Base-by-base conservation (phyloP, 2,797 vertebrate genomes). In the Cheirogaleus major region DNA sequence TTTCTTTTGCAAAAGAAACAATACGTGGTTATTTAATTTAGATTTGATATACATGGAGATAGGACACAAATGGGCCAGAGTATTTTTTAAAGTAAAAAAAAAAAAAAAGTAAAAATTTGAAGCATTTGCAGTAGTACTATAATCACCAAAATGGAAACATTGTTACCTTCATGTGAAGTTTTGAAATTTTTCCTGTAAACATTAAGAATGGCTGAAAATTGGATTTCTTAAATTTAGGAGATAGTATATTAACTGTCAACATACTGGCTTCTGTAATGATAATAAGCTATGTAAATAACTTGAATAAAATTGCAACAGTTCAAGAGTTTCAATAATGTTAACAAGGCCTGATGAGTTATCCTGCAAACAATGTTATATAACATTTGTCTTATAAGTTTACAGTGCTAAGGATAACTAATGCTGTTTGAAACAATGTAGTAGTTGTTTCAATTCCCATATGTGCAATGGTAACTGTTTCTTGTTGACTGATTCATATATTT, bases 381-480 rank as follows among this genome's bases (percentile, higher is more conserved):
- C 11, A 18, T 70, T 50, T 84, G 25, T 63, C 50, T 23, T 43
- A 65, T 59, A 38, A 84, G 38, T 72, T 96, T 57, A 8, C 11
- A 78, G 15, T 25, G 70, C 61, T 38, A 11, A 43, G 41, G 45
- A 22, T 63, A 45, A 84, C 27, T 80, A 48, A 70, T 11, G 20
- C 17, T 83, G 4, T 92, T 75, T 59, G 75, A 82, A 86, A 61
- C 41, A 83, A 57, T 17, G 22, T 5, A 27, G 20, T 59, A 41
- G 10, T 73, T 89, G 73, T 45, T 81, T 92, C 63, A 59, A n/a
- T 70, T 96, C 23, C 2, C 4, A 0, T 83, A 57, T 63, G 30
- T 93, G 10, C 11, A 93, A 11, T 48, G 4, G 27, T 27, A 92
- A 96, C n/a, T 95, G 22, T 82, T 93, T 80, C 67, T 81, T 87